Evolutionary conservation across 2,888 invertebrate genomes (phyloP).

Genomic region (Lymantria dispar): DNA sequence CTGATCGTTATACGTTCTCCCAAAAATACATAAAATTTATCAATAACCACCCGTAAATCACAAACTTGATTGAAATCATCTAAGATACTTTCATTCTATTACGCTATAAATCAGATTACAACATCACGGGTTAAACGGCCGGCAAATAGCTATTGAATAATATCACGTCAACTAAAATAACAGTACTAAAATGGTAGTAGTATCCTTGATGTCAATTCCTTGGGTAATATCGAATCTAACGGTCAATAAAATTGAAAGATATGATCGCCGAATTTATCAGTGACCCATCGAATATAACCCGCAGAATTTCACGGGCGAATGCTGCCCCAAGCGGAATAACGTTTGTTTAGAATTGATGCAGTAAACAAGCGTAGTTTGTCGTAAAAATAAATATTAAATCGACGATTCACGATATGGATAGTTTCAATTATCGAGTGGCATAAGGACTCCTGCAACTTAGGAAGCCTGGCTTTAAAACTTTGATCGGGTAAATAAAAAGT

Average conservation of each 20-base stretch:
- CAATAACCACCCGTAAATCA: slow-evolving; percentile 17
- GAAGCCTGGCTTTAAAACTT: too few species aligned
- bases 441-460: too few species aligned
- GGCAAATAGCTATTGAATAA: slow-evolving; percentile 16
- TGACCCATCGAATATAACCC: slow-evolving; percentile 46
- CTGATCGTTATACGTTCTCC: neutral
- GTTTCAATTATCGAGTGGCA: too few species aligned
- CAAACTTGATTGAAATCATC: slow-evolving; percentile 17
- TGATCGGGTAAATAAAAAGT: too few species aligned
- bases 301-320: slow-evolving; percentile 48
- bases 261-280: slow-evolving; percentile 58
- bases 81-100: slow-evolving; percentile 16
- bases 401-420: neutral
- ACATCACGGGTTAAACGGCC: slow-evolving; percentile 14
- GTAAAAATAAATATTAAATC: slow-evolving; percentile 18
- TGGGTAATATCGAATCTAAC: slow-evolving; percentile 53
- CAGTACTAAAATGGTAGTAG: slow-evolving; percentile 13
- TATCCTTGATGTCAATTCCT: slow-evolving; percentile 14
- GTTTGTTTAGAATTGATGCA: slow-evolving; percentile 39
- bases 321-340: slow-evolving; percentile 24
- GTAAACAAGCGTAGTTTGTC: slow-evolving; percentile 22
- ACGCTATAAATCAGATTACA: slow-evolving; percentile 23
- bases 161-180: slow-evolving; percentile 22
- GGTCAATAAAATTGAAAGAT: slow-evolving; percentile 64
- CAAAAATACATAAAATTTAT: slow-evolving; percentile 9